phyloP scores from a whole-genome alignment of 2,888 invertebrate genomes.

The Parelbella ahira region DNA sequence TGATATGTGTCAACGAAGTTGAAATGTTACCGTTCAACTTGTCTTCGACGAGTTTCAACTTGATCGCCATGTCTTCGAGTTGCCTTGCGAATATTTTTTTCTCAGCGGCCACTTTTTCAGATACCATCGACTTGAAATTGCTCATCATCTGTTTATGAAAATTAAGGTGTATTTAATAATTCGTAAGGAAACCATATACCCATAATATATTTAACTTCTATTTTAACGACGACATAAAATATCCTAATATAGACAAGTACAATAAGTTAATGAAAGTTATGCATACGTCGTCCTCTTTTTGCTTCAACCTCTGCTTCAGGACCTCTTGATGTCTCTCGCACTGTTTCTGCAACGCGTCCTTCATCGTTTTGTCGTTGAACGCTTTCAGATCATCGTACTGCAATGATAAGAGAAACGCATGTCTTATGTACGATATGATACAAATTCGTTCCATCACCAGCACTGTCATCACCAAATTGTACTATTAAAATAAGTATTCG shows the following conservation, averaged over 20 bases:
- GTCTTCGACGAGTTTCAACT: slow-evolving; percentile 47
- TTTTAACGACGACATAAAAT: no score
- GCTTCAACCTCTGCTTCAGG: slow-evolving; percentile 33
- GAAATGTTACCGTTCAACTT: slow-evolving; percentile 59
- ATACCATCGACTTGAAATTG: slow-evolving; percentile 49
- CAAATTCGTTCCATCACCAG: no score
- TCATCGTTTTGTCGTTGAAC: slow-evolving; percentile 38
- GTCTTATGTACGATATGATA: no score
- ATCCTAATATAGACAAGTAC: no score
- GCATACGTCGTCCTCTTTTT: slow-evolving; percentile 53
- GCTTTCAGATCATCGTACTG: slow-evolving; percentile 42
- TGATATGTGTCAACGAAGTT: no score
- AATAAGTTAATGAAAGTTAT: no score
- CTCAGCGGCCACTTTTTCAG: slow-evolving; percentile 44
- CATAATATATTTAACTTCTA: no score
- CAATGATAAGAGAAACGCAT: no score
- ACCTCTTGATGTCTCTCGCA: slow-evolving; percentile 39
- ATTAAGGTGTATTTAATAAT: no score
- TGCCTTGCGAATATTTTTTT: slow-evolving; percentile 41
- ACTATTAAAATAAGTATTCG: no score
- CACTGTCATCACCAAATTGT: no score
- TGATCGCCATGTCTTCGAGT: slow-evolving; percentile 43
- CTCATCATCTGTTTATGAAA: slow-evolving; percentile 40
- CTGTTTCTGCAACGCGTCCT: slow-evolving; percentile 39
- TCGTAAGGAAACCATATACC: no score